These are phyloP conservation scores for Macheiramphus alcinus DNA, from an alignment of 2,113 vertebrate genomes.

Conservation along the genomic window DNA sequence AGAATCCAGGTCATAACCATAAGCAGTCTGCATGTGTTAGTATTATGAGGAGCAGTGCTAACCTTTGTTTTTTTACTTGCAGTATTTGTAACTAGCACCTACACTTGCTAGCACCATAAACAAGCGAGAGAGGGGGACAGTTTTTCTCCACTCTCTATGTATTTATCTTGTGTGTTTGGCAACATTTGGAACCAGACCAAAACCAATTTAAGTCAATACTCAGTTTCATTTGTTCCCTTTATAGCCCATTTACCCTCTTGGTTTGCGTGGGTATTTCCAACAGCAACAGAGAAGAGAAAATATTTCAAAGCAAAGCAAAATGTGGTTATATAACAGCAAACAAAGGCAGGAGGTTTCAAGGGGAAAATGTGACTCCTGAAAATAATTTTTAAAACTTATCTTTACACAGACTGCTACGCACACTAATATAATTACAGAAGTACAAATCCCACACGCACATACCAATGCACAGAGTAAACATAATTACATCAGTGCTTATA, in stretches of 20 bases:
- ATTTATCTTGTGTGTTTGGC: conserved; percentile 34
- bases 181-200: conserved; percentile 44
- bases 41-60: not conserved
- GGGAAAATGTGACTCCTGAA: conserved; percentile 2
- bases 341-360: conserved; percentile 27
- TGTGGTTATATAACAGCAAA: conserved; percentile 33
- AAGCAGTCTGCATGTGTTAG: not conserved
- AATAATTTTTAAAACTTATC: not conserved
- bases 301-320: conserved; percentile 51
- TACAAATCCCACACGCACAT: not conserved
- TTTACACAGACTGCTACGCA: not conserved
- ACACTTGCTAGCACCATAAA: not conserved
- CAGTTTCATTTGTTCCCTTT: conserved; percentile 43
- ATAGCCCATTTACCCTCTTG: conserved; percentile 48
- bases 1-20: not conserved
- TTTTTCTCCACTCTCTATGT: not conserved
- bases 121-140: not conserved
- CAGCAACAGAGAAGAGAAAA: conserved; percentile 32
- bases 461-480: not conserved
- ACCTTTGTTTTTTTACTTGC: not conserved
- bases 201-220: conserved; percentile 37
- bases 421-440: not conserved
- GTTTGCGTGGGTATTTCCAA: conserved; percentile 57
- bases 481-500: not conserved
- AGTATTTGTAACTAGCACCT: not conserved